These are phyloP conservation scores for Blastomussa wellsi DNA, from an alignment of 92 coral and sea anemone species.

Conservation along the genomic window DNA sequence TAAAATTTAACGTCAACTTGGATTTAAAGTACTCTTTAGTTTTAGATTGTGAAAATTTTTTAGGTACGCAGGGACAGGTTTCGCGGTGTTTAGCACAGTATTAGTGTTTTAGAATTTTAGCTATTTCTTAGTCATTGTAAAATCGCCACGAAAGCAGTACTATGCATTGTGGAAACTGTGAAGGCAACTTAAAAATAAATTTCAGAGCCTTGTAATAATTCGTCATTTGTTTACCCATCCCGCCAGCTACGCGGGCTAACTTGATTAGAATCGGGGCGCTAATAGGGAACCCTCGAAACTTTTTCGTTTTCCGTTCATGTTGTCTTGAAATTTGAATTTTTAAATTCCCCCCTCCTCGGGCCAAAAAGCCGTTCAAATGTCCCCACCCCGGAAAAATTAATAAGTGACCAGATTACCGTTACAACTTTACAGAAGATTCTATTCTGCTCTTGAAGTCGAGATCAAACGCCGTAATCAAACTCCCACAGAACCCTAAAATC, in stretches of 20 bases:
- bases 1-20: neutral
- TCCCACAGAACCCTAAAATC: too few relatives aligned
- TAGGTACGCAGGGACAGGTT: neutral
- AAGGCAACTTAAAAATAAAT: slow-evolving; percentile 24
- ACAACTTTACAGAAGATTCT: too few relatives aligned
- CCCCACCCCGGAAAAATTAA: too few relatives aligned
- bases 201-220: neutral
- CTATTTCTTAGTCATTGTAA: slow-evolving; percentile 11
- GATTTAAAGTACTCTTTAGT: neutral
- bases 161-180: slow-evolving; percentile 13
- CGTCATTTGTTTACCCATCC: neutral
- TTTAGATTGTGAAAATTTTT: neutral
- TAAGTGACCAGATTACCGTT: too few relatives aligned
- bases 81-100: neutral
- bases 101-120: slow-evolving; percentile 17
- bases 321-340: too few relatives aligned
- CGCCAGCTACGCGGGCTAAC: neutral
- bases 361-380: too few relatives aligned
- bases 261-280: too few relatives aligned
- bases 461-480: too few relatives aligned
- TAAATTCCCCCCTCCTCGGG: too few relatives aligned
- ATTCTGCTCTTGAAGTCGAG: too few relatives aligned
- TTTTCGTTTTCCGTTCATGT: too few relatives aligned
- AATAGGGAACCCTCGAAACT: too few relatives aligned
- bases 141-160: neutral